Evolutionary conservation across 35 echinoderm and acorn worm species (phyloP), one percentile per base, ranked within the genome.

Genomic region (Antedon bifida): DNA sequence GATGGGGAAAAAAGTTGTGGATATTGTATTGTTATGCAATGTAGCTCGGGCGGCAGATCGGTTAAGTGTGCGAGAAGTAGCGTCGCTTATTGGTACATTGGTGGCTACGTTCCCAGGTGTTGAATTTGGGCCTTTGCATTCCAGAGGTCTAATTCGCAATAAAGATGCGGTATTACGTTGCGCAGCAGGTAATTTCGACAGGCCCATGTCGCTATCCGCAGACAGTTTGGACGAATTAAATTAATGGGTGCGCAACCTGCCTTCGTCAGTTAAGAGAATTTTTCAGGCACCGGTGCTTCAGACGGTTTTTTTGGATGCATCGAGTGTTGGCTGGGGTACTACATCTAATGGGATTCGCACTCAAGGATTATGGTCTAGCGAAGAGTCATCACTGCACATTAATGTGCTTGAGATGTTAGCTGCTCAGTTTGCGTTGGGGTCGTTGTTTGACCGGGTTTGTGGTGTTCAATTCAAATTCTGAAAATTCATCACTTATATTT

Each of bases 401-500:
- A 84, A 84, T 84, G 26, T 74, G 4, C 46, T 84, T 8, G 82
- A 84, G 34, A 8, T 84, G 17, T 36, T 84, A 77, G 86, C 77
- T 28, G 31, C 26, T 33, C 64, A 64, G 23, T 74, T 74, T 73
- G 81, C 16, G 26, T 30, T 88, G 26, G 77, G 80, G 79, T 19
- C 81, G 30, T 74, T 88, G 35, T 88, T 81, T 78, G 76, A 77
- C 26, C 26, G 35, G 0, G 34, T 83, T 16, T 36, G 32, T 21
- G n/a, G n/a, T n/a, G n/a, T n/a, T n/a, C n/a, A n/a, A n/a, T n/a
- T n/a, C n/a, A n/a, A n/a, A n/a, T n/a, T n/a, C n/a, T n/a, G n/a
- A n/a, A n/a, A n/a, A n/a, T 44, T 44, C 39, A 44, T 16, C 5
- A 44, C 39, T 44, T 44, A 5, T 8, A 8, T 16, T 44, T 44